phyloP scores from a whole-genome alignment of 2,888 invertebrate species.

The Drosophila diplacantha region DNA sequence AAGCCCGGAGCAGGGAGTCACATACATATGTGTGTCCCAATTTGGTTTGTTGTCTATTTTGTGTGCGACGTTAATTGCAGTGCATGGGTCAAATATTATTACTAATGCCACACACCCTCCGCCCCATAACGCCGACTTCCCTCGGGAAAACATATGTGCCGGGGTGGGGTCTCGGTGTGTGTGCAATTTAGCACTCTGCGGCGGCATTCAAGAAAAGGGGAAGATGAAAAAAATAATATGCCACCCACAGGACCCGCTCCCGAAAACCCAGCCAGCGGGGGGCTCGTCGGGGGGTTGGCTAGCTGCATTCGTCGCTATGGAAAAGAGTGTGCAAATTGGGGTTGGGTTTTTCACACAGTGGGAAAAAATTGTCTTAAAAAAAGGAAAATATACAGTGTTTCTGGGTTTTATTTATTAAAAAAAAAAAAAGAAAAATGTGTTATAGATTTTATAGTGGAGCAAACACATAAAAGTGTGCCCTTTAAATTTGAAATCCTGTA shows the following conservation, averaged over 20 bases:
- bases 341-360: conserved; percentile 44
- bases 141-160: conserved; percentile 52
- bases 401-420: background rate
- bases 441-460: too few relatives aligned
- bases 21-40: conserved; percentile 33
- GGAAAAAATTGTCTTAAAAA: background rate
- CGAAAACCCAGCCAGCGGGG: conserved; percentile 24
- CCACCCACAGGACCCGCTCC: conserved; percentile 27
- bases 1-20: conserved; percentile 1
- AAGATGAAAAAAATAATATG: conserved; percentile 20
- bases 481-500: too few relatives aligned
- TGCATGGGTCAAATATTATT: conserved; percentile 65
- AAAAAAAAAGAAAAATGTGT: too few relatives aligned
- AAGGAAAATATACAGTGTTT: background rate
- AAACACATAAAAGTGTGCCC: background rate
- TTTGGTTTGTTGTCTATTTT: conserved; percentile 62
- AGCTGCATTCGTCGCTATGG: conserved; percentile 56
- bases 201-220: conserved; percentile 44
- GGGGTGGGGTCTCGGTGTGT: conserved; percentile 36
- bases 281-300: conserved; percentile 33
- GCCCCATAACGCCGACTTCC: conserved; percentile 31
- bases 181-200: conserved; percentile 73
- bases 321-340: conserved; percentile 69
- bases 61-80: conserved; percentile 66
- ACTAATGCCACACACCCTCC: conserved; percentile 47